phyloP scores from a whole-genome alignment of 2,113 vertebrate genomes.

The Prinia subflava region DNA sequence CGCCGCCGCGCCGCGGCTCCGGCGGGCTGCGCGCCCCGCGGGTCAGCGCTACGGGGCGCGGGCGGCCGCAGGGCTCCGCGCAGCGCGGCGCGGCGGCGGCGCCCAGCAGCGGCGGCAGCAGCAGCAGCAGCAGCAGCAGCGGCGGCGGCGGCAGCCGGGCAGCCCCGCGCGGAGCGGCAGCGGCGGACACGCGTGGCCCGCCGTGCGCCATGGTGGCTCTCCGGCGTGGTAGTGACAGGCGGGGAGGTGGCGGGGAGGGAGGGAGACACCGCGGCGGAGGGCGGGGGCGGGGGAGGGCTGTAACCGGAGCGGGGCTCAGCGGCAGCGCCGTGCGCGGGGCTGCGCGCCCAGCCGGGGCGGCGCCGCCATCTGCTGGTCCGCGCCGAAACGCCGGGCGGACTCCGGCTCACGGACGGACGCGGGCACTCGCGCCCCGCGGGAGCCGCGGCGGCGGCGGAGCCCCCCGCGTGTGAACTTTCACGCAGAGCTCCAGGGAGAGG shows the following conservation, averaged over 20 bases:
- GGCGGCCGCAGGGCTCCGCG: background rate
- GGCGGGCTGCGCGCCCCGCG: conserved; percentile 45
- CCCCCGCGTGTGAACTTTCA: background rate
- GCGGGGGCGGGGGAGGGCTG: conserved; percentile 64
- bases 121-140: background rate
- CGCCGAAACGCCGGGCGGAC: background rate
- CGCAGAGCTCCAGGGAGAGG: background rate
- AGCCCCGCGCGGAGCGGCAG: background rate
- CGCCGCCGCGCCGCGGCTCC: conserved; percentile 21
- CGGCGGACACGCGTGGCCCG: conserved; percentile 60
- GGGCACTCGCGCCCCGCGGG: background rate
- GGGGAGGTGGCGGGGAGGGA: conserved; percentile 70
- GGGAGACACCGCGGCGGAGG: conserved; percentile 52
- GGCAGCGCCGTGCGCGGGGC: conserved; percentile 74
- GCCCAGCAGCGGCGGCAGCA: background rate
- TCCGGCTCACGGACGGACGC: background rate
- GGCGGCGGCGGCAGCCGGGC: background rate
- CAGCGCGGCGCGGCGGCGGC: background rate
- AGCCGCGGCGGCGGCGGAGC: background rate
- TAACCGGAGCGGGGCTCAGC: conserved; percentile 64
- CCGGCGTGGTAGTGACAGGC: conserved; percentile 55
- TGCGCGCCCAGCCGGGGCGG: conserved; percentile 33
- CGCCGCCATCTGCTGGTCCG: conserved; percentile 79
- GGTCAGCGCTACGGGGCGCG: conserved; percentile 12
- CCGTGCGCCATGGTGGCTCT: background rate